Conservation (phyloP, 2,888 invertebrate genomes). For the Diploptera punctata region DNA sequence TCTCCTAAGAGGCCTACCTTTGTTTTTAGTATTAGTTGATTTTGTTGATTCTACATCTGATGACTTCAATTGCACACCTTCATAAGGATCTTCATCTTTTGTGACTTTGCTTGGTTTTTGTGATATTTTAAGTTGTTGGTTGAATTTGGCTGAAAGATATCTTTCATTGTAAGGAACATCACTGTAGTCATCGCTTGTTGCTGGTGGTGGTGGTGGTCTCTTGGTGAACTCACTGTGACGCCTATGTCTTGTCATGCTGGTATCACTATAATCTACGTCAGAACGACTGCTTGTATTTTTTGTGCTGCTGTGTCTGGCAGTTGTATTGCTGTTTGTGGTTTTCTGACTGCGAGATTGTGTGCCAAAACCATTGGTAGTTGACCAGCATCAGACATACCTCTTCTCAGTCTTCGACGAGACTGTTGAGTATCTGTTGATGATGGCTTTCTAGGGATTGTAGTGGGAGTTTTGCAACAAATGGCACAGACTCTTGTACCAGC, state of each 20-base stretch:
- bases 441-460: conserved; percentile 50
- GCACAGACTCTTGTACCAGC: conserved; percentile 79
- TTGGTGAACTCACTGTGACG: conserved; percentile 2
- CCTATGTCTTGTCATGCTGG: neutral
- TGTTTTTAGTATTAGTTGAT: conserved; percentile 52
- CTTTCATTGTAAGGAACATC: conserved; percentile 34
- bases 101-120: conserved; percentile 22
- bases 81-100: conserved; percentile 37
- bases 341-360: neutral
- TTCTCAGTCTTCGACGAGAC: conserved; percentile 30
- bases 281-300: neutral
- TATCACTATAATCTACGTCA: conserved; percentile 9
- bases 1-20: conserved; percentile 76
- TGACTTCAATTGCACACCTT: conserved; percentile 35
- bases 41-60: conserved; percentile 33
- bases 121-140: conserved; percentile 38
- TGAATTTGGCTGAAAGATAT: conserved; percentile 34
- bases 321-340: neutral
- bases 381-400: conserved; percentile 15
- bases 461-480: conserved; percentile 82
- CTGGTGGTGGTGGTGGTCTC: neutral
- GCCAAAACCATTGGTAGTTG: neutral
- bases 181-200: conserved; percentile 33
- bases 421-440: conserved; percentile 12
- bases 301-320: conserved; percentile 8